A percentile compares a stretch with the other conserved stretches of the same genome.
Evolutionary conservation across 30 jellyfish, hydroid and myxozoan genomes (phyloP).

Genomic region (Cassiopea andromeda): DNA sequence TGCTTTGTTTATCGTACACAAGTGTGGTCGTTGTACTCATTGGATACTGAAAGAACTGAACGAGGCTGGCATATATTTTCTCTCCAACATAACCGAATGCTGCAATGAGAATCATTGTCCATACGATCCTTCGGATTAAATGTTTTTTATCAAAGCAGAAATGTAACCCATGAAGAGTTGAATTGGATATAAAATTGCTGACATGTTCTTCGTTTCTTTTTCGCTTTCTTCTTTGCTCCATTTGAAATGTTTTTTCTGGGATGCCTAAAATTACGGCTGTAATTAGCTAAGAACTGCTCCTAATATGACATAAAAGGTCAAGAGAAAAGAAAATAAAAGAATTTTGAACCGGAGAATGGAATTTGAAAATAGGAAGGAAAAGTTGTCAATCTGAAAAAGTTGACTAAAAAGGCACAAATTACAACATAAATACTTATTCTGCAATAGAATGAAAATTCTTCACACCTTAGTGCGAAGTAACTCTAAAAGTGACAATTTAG

Average conservation of each 20-base stretch:
- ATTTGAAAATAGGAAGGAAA: too few species aligned
- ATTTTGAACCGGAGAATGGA: too few species aligned
- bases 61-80: constrained; percentile 77
- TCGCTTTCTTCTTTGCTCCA: constrained; percentile 63
- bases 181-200: constrained; percentile 57
- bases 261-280: constrained; percentile 34
- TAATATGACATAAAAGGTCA: background rate
- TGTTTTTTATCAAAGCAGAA: constrained; percentile 89
- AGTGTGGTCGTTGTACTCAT: constrained; percentile 86
- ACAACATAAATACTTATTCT: too few species aligned
- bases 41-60: constrained; percentile 76
- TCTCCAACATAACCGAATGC: constrained; percentile 82
- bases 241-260: constrained; percentile 57
- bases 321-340: too few species aligned
- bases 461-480: too few species aligned
- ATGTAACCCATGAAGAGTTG: constrained; percentile 89
- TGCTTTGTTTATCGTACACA: constrained; percentile 29
- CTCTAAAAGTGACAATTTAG: too few species aligned
- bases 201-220: constrained; percentile 72
- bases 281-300: too few species aligned
- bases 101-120: constrained; percentile 76
- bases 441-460: too few species aligned
- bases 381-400: too few species aligned
- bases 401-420: too few species aligned
- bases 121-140: constrained; percentile 76